Conservation (phyloP, 2,888 invertebrate species). For the Mycalesis mineus region DNA sequence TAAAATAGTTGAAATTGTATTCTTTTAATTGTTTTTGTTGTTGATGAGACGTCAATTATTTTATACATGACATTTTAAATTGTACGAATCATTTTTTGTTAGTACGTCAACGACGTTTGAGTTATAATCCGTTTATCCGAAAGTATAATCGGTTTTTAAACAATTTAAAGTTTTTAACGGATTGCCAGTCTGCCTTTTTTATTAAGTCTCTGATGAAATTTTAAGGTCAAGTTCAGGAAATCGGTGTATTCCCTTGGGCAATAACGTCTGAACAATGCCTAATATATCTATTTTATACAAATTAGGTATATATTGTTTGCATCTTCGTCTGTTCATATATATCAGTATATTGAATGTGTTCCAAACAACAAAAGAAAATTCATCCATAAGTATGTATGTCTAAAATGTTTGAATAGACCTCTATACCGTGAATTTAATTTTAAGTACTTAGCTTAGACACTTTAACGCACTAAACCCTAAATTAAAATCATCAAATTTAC, state of each 20-base stretch:
- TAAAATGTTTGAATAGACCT: neutral
- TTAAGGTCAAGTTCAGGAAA: neutral
- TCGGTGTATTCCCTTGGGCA: neutral
- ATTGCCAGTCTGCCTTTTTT: neutral
- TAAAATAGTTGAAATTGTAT: too few species aligned
- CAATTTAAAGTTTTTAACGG: too few species aligned
- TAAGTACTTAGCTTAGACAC: slow-evolving; percentile 6
- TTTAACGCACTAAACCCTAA: slow-evolving; percentile 19
- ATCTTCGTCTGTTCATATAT: neutral
- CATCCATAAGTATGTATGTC: too few species aligned
- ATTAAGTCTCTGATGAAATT: neutral
- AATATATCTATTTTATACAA: neutral
- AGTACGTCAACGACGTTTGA: too few species aligned
- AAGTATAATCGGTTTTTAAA: too few species aligned
- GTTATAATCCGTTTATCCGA: too few species aligned
- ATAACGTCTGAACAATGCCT: neutral
- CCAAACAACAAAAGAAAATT: too few species aligned
- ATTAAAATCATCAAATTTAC: slow-evolving; percentile 21
- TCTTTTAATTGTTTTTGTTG: too few species aligned
- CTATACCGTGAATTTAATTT: slow-evolving; percentile 1
- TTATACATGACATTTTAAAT: too few species aligned
- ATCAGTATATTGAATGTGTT: too few species aligned
- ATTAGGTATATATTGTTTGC: neutral
- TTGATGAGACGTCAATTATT: too few species aligned
- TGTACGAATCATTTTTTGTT: too few species aligned